Evolutionary conservation across 2,888 invertebrate genomes (phyloP), one percentile per base, ranked within the genome.

Genomic region (Phymatocera aterrima): DNA sequence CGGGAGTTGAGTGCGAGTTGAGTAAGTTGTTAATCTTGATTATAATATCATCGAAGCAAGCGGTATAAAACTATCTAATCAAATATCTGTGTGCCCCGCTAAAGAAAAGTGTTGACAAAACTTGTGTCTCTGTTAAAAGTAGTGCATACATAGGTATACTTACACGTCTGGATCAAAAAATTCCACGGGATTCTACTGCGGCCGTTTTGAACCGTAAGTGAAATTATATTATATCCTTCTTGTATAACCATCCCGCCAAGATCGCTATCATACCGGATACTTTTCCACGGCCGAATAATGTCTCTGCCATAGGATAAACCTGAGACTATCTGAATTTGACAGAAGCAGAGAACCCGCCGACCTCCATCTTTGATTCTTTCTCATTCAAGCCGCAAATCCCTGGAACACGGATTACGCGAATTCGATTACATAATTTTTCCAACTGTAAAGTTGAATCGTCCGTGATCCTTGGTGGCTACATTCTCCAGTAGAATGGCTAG

Each of bases 361-460:
- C 72, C 72, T 18, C 72, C 72, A 72, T 72, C 72, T 72, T 72
- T 72, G 72, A 72, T 72, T 72, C 72, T 72, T 34, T 34, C 48
- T 12, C 51, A 72, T 72, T 72, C 72, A 72, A n/a, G 51, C 72
- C 72, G 72, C 72, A 34, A 72, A 72, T 72, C 24, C 51, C 51
- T 34, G 34, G 48, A 4, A n/a, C 72, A 10, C 48, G 4, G 18
- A 51, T 48, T 48, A 72, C 28, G 34, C 72, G 43, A 51, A 51
- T 72, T 72, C 51, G 28, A 31, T 72, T 72, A 72, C 72, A 51
- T 72, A 72, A 72, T 72, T 51, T 18, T 34, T 51, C n/a, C 34
- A 34, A 72, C 48, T 34, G n/a, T 15, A 34, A 60, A n/a, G 31
- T 31, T n/a, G n/a, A 60, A 12, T 5, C 15, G 31, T 3, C 31